Evolutionary conservation across 2,113 vertebrate species (phyloP).

Genomic region (Panthera tigris): DNA sequence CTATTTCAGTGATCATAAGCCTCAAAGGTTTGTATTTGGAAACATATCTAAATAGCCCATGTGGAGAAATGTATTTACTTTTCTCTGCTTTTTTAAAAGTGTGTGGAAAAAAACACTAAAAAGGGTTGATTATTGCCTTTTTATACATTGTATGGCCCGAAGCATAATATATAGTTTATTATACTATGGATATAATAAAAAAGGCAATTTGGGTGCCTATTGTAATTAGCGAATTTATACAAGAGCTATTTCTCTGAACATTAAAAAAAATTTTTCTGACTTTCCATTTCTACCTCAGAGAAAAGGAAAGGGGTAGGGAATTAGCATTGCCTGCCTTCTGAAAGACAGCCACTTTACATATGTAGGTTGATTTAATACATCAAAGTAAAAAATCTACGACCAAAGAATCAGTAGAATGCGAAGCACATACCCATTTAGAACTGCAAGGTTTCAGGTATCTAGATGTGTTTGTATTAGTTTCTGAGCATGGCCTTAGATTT

Average conservation of each 20-base stretch:
- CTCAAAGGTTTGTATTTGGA: neutral
- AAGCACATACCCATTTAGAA: neutral
- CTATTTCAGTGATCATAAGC: neutral
- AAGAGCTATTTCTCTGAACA: neutral
- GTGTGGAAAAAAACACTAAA: neutral
- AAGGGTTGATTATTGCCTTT: neutral
- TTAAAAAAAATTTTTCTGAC: neutral
- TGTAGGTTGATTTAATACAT: neutral
- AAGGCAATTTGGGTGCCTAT: neutral
- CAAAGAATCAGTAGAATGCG: neutral
- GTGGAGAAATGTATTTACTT: neutral
- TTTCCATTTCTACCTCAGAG: neutral
- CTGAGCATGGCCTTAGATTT: neutral
- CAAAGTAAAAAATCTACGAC: neutral
- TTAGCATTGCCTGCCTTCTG: neutral
- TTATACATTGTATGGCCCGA: neutral
- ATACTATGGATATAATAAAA: neutral
- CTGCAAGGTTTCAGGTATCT: neutral
- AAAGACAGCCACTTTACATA: neutral
- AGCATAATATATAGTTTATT: conserved; percentile 8
- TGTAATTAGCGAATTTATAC: neutral
- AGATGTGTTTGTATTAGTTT: neutral
- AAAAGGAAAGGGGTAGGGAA: neutral
- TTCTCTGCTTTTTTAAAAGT: conserved; percentile 12
- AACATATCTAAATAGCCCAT: neutral